Evolutionary conservation across 2,888 invertebrate genomes (phyloP), one percentile per base, ranked within the genome.

Genomic region (Idaea biselata): DNA sequence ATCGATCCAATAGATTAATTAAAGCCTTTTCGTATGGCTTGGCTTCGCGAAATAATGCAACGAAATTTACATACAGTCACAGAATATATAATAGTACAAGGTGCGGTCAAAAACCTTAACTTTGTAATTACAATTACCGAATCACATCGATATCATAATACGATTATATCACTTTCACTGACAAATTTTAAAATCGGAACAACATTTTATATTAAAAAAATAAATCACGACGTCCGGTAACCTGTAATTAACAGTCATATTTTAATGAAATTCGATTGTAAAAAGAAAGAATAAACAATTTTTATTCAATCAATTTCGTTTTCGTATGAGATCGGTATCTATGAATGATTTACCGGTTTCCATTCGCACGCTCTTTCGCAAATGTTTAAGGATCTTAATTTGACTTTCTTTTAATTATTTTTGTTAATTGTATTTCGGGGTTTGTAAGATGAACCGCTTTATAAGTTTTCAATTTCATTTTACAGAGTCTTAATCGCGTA

Each of bases 241-340:
- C 66, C 82, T 74, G 81, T 76, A 82, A 85, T 80, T 82, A 82
- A 72, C 78, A 81, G 62, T 78, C 82, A 78, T 87, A 81, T 80
- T 83, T 44, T 85, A 83, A 88, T 80, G 74, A 71, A 74, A 86
- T 82, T 83, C 86, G 87, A 88, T 88, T 87, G 84, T 82, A 80
- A 83, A 80, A 68, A 73, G 11, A 25, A 25, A 25, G 25, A 25
- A 25, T 25, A 25, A 3, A 25, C 25, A 25, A 25, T 25, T 80
- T 82, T 79, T 81, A 83, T 84, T 86, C 82, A 84, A 87, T 87
- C 82, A 81, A 80, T 79, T 74, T 77, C 76, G 76, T 78, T 77
- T 72, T 71, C 63, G 75, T 81, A 44, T 8, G 11, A 44, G 83
- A 86, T 86, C 74, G 75, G 66, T 81, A 86, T 87, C 86, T 76